Conservation (phyloP, 2,888 invertebrate species). For the Lutraria lutraria region DNA sequence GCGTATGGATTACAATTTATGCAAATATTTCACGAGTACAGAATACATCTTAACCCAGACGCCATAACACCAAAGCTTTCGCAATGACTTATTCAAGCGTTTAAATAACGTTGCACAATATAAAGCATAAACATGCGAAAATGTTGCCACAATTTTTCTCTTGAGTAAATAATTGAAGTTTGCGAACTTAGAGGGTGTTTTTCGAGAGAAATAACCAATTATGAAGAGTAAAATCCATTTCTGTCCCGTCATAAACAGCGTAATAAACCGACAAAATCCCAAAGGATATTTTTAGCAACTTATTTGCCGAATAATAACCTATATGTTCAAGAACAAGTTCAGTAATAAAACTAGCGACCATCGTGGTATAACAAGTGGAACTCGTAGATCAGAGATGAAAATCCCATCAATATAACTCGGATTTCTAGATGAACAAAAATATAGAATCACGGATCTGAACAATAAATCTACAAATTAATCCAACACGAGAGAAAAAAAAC, state of each 20-base stretch:
- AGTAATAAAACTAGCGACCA: constrained; percentile 1
- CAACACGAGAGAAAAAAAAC: too few species aligned
- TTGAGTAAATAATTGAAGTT: constrained; percentile 14
- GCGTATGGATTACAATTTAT: neutral
- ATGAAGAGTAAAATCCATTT: constrained; percentile 4
- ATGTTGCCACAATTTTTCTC: neutral
- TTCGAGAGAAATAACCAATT: neutral
- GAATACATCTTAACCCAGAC: neutral
- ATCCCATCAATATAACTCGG: neutral
- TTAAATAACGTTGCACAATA: neutral
- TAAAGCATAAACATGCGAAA: constrained; percentile 3
- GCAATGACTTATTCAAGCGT: neutral
- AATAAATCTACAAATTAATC: neutral
- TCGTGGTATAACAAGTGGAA: neutral
- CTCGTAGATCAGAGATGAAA: neutral
- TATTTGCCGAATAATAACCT: neutral
- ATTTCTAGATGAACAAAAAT: neutral
- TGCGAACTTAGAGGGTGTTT: neutral
- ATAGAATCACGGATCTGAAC: constrained; percentile 1
- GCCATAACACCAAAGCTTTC: neutral
- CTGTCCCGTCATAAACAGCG: neutral
- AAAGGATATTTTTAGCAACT: neutral
- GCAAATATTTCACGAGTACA: neutral
- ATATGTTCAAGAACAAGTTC: neutral
- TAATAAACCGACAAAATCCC: neutral